Conservation (phyloP, 2,113 vertebrate species). For the Willisornis vidua region DNA sequence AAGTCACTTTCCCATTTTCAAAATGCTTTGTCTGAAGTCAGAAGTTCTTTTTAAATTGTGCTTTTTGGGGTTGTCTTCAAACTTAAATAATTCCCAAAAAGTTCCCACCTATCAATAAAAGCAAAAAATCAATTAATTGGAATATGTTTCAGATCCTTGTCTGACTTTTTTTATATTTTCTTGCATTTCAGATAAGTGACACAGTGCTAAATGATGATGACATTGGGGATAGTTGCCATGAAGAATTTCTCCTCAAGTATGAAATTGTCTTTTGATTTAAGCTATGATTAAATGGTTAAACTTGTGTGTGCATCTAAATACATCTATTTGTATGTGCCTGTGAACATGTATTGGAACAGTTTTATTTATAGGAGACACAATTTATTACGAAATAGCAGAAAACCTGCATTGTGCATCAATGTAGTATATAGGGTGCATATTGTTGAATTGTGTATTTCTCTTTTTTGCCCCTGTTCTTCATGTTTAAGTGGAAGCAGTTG, state of each 20-base stretch:
- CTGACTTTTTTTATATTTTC: conserved; percentile 29
- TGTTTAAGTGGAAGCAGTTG: neutral
- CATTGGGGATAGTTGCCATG: conserved; percentile 96
- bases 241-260: conserved; percentile 97
- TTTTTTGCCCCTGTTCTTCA: neutral
- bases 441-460: neutral
- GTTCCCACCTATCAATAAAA: neutral
- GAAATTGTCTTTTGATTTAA: conserved; percentile 54
- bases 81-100: neutral
- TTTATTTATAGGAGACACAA: neutral
- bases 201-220: conserved; percentile 94
- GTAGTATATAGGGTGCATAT: neutral
- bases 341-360: neutral
- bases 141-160: neutral
- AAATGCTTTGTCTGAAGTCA: neutral
- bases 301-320: neutral
- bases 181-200: conserved; percentile 85
- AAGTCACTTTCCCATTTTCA: neutral
- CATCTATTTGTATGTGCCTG: neutral
- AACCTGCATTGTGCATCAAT: neutral
- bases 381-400: neutral
- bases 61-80: neutral
- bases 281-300: neutral
- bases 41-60: neutral
- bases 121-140: neutral